Evolutionary conservation across 2,888 invertebrate genomes (phyloP), one percentile per base, ranked within the genome.

Genomic region (Dione vanillae): DNA sequence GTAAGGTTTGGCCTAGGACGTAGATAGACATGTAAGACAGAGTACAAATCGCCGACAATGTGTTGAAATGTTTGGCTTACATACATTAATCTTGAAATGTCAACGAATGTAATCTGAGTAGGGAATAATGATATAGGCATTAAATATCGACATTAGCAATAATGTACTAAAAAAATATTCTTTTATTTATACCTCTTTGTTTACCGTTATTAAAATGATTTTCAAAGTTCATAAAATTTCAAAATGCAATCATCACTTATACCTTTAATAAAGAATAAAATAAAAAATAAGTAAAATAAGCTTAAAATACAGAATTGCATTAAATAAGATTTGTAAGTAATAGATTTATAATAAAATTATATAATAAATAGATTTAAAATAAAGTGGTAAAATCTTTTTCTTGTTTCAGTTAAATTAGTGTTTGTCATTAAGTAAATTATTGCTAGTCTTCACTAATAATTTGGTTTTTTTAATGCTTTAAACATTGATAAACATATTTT

Each of bases 31-130:
- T 88, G 81, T 93, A 93, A 92, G 92, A 91, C 90, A 92, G 89
- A 93, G 93, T 93, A 93, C 93, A 93, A 93, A 92, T 90, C 87
- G 89, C 91, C 88, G 90, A 86, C 89, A 88, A 85, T 88, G 87
- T 90, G 88, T 76, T 90, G 87, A 87, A 85, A 84, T 85, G 86
- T 91, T 91, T 92, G 90, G 91, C 92, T 93, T 92, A 90, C 90
- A 89, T 91, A 90, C 87, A 89, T 90, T 90, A 89, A 90, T 89
- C 91, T 90, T 87, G 86, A 88, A 88, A 89, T 91, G 93, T 94
- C 94, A 94, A 93, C 94, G 94, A 94, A 94, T 93, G 92, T 93
- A 94, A 93, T 94, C 94, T 91, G 93, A 90, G 92, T 94, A 94
- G 94, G 91, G 81, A 89, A 90, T 92, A 92, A 89, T 89, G 86